A percentile compares a stretch with the other conserved stretches of the same genome.
Conservation (phyloP, 1,140 invertebrate species). For the Colletes gigas region DNA sequence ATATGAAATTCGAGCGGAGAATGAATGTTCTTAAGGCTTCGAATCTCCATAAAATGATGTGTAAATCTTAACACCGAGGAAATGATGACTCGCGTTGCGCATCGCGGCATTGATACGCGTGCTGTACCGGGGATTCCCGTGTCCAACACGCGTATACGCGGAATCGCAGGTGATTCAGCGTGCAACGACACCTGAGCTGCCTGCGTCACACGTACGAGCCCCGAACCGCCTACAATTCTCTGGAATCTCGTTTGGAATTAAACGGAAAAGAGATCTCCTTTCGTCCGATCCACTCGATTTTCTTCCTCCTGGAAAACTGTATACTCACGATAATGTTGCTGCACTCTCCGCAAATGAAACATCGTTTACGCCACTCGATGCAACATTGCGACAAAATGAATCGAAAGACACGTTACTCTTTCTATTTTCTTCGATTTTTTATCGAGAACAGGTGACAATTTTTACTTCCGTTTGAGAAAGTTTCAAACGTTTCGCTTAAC, state of each 20-base stretch:
- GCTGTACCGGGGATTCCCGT: slow-evolving; percentile 42
- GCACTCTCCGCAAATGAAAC: neutral
- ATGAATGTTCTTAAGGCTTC: too few relatives aligned
- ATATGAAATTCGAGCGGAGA: too few relatives aligned
- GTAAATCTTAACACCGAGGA: neutral
- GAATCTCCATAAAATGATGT: too few relatives aligned
- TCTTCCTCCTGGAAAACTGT: neutral
- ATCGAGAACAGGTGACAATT: too few relatives aligned
- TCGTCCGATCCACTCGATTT: neutral
- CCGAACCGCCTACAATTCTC: neutral
- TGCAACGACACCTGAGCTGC: slow-evolving; percentile 29
- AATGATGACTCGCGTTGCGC: neutral
- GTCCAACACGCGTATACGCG: slow-evolving; percentile 13
- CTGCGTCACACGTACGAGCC: slow-evolving; percentile 27
- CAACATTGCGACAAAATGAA: neutral
- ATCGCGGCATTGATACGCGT: neutral
- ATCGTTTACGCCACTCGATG: neutral
- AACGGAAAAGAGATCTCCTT: neutral
- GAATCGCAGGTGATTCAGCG: slow-evolving; percentile 50
- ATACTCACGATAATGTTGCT: too few relatives aligned
- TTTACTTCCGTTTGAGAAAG: too few relatives aligned
- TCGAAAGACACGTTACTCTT: neutral
- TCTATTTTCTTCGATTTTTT: too few relatives aligned
- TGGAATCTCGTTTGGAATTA: neutral
- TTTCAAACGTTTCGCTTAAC: too few relatives aligned